Conservation (phyloP, 1,140 invertebrate genomes). For the Cydia fagiglandana region DNA sequence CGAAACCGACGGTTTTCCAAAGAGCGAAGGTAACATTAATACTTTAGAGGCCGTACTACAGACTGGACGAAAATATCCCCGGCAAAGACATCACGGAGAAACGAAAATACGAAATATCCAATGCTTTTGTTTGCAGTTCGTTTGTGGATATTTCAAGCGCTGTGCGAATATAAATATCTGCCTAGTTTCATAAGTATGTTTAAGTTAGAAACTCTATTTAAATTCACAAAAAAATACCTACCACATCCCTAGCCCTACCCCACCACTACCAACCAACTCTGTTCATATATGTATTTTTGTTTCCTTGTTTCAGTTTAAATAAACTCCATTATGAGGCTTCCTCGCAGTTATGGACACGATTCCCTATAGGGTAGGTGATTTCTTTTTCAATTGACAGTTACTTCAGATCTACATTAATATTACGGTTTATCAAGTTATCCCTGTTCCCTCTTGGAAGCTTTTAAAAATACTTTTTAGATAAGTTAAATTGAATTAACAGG, state of each 20-base stretch:
- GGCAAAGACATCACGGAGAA: background rate
- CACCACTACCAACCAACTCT: too few species aligned
- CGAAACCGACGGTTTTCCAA: background rate
- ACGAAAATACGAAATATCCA: background rate
- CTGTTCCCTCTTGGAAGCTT: background rate
- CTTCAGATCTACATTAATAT: background rate
- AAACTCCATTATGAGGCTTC: background rate
- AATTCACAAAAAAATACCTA: too few species aligned
- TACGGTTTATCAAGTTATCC: background rate
- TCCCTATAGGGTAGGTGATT: background rate
- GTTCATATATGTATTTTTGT: too few species aligned
- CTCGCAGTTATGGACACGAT: background rate
- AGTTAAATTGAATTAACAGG: slow-evolving; percentile 9
- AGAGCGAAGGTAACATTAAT: background rate
- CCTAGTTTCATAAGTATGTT: background rate
- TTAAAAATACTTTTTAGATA: slow-evolving; percentile 5
- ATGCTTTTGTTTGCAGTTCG: background rate
- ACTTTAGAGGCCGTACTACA: background rate
- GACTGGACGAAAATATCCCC: slow-evolving; percentile 1
- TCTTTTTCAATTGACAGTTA: background rate
- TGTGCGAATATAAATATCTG: background rate
- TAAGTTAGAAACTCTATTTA: too few species aligned
- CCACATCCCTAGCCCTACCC: too few species aligned
- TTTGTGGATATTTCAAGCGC: background rate
- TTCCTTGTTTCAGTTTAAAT: too few species aligned